Conservation (phyloP, 2,113 vertebrate genomes). For the Litocranius walleri region DNA sequence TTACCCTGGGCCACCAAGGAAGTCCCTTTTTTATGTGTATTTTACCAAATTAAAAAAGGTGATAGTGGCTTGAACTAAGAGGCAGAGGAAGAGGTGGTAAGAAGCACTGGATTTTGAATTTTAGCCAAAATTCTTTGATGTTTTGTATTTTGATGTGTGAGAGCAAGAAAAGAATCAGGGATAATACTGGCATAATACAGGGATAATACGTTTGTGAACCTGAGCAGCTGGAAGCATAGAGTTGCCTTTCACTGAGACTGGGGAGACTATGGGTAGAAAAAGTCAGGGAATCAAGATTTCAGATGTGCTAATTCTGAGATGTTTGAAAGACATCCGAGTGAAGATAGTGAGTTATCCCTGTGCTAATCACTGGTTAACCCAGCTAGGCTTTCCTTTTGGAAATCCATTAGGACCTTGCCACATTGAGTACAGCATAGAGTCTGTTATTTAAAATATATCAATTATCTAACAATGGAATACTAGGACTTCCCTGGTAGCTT, state of each 20-base stretch:
- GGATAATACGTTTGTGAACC: background rate
- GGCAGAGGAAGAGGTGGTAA: background rate
- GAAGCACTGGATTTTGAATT: background rate
- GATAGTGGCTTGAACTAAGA: background rate
- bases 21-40: background rate
- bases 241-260: background rate
- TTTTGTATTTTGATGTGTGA: background rate
- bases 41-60: background rate
- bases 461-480: background rate
- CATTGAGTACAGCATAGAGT: background rate
- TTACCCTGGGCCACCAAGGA: background rate
- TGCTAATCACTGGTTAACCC: background rate
- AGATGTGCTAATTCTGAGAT: background rate
- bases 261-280: background rate
- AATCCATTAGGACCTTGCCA: background rate
- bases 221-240: background rate
- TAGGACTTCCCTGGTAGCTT: background rate
- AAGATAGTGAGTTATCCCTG: background rate
- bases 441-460: background rate
- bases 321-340: background rate
- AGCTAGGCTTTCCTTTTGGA: background rate
- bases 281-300: background rate
- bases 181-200: background rate
- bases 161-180: background rate
- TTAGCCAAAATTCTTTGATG: background rate